Percentiles rank a stretch among this genome's conserved stretches.
phyloP scores from a whole-genome alignment of 1,140 invertebrate genomes.

The Drosophila mojavensis region DNA sequence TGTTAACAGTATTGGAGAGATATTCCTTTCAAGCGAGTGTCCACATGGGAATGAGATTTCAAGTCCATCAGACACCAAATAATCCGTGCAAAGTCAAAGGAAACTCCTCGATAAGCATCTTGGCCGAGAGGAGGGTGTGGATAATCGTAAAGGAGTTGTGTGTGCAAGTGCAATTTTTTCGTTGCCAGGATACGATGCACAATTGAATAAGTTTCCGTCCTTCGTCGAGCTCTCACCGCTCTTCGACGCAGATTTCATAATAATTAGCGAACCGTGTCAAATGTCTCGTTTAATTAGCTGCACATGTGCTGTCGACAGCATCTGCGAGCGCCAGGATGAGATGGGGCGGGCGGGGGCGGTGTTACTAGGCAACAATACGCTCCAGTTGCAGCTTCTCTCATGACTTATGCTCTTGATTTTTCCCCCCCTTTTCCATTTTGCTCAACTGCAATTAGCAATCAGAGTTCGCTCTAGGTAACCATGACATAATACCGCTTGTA shows the following conservation, averaged over 20 bases:
- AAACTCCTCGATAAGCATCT: too few relatives aligned
- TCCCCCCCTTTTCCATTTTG: not conserved
- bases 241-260: conserved; percentile 9
- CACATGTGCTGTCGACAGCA: conserved; percentile 17
- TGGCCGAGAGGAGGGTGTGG: too few relatives aligned
- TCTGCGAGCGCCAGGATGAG: too few relatives aligned
- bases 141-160: too few relatives aligned
- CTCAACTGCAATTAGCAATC: not conserved
- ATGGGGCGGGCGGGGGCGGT: not conserved
- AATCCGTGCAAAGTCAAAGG: too few relatives aligned
- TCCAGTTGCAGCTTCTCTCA: not conserved
- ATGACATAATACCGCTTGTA: not conserved
- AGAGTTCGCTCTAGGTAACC: not conserved
- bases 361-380: conserved; percentile 12
- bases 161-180: conserved; percentile 4
- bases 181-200: conserved; percentile 28
- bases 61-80: too few relatives aligned
- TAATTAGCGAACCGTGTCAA: conserved; percentile 44
- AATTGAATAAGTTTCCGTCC: conserved; percentile 27
- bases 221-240: not conserved
- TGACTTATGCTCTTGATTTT: not conserved
- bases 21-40: too few relatives aligned
- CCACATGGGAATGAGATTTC: too few relatives aligned
- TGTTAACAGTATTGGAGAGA: too few relatives aligned
- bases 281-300: conserved; percentile 37